phyloP scores from a whole-genome alignment of 2,113 vertebrate genomes.

The Tetraodon nigroviridis region DNA sequence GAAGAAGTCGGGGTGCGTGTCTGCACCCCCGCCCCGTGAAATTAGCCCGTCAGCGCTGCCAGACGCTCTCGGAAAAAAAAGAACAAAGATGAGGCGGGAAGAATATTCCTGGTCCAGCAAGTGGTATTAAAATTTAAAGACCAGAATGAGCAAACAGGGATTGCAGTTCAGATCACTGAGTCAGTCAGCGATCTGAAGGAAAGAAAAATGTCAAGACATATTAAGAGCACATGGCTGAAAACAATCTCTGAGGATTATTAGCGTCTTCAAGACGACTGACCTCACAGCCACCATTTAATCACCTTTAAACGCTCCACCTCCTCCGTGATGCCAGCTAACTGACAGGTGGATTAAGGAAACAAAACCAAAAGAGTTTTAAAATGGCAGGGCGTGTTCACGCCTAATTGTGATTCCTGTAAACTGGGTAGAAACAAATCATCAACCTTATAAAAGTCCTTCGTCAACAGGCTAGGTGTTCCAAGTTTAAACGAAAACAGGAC shows the following conservation, averaged over 20 bases:
- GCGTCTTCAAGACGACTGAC: slow-evolving; percentile 23
- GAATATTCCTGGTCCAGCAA: neutral
- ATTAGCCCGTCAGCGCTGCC: slow-evolving; percentile 33
- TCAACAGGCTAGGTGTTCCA: too few species aligned
- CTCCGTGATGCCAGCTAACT: slow-evolving; percentile 27
- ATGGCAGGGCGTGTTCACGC: too few species aligned
- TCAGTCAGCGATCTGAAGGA: neutral
- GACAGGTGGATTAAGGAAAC: slow-evolving; percentile 6
- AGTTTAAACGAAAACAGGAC: too few species aligned
- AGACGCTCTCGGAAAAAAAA: neutral
- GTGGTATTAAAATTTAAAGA: slow-evolving; percentile 10
- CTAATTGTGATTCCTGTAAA: too few species aligned
- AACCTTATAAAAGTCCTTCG: too few species aligned
- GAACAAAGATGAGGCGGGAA: too few species aligned
- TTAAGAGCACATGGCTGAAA: slow-evolving; percentile 9
- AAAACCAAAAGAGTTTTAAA: too few species aligned
- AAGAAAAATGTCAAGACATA: neutral
- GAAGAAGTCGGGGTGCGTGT: slow-evolving; percentile 50
- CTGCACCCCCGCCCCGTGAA: slow-evolving; percentile 55
- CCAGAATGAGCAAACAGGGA: neutral
- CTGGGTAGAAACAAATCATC: too few species aligned
- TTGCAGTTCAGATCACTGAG: neutral
- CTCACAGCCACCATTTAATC: slow-evolving; percentile 46
- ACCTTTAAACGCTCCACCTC: slow-evolving; percentile 35
- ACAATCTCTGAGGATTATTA: slow-evolving; percentile 26